Base-by-base conservation (phyloP, 2,797 vertebrate genomes). In the Peromyscus attwateri region DNA sequence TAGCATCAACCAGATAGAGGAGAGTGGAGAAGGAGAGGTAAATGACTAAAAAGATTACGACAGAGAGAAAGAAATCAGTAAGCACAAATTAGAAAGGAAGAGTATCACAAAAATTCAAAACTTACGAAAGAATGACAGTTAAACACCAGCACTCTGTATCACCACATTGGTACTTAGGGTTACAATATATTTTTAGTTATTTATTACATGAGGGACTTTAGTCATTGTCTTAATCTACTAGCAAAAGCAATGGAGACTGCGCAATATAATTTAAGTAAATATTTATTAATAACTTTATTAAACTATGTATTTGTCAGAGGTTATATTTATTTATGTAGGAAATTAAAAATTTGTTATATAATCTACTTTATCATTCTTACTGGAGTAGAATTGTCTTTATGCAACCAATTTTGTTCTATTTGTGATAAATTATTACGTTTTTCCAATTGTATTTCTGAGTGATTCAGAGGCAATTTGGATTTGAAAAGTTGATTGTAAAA, bases 401-500 rank as follows among this genome's bases (percentile, higher is more conserved):
- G 49, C 13, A 80, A 55, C 10, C 49, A 55, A 80, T 55, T 80
- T 55, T 52, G 29, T 55, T 79, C 12, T 77, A 21, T 80, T 80
- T 57, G 52, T 80, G 9, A 57, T 57, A n/a, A 82, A 60, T 83
- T 31, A 87, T 68, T 52, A 52, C 55, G 11, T 84, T 52, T 90
- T 90, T 85, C 8, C 12, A 55, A 34, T 29, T 79, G 12, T 29
- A 77, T 19, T 52, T 10, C 29, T 52, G 76, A 52, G 17, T 77
- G n/a, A 81, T 60, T 60, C 57, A 60, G 21, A 81, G 55, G 23
- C n/a, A 37, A 55, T 81, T 81, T 81, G n/a, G 21, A 60, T 81
- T 60, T 60, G 55, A 37, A 80, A 94, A 89, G 43, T 57, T 81
- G 46, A 60, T 87, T 92, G 37, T n/a, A 40, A 94, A 80, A 46